Base-by-base conservation (phyloP, 2,888 invertebrate species). In the Mechanitis mazaeus region DNA sequence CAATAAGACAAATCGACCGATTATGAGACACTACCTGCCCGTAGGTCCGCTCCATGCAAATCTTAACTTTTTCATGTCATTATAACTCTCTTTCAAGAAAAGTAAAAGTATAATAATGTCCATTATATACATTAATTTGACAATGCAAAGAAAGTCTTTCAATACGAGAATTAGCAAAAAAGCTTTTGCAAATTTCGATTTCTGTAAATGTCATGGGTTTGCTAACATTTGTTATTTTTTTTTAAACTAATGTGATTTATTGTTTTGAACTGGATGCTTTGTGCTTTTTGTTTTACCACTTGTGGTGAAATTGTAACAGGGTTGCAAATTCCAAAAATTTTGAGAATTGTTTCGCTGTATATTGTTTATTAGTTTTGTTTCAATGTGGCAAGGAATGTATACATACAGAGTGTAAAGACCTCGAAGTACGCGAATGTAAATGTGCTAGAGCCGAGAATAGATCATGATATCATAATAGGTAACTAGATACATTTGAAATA, bases 1-100 rank as follows among this genome's bases (percentile, higher is more conserved):
- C 85, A 87, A 86, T 83, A 85, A 89, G 88, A 90, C 90, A 89
- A 89, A 90, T 89, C 84, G 85, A 73, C 79, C 85, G 88, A 88
- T 89, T 88, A 87, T 83, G 69, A 81, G 75, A 77, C 87, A 81
- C 86, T 89, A 89, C 89, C 89, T 88, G 86, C 82, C 73, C 42
- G 42, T 76, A 77, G 87, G 84, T 83, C 85, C 75, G 63, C 60
- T 71, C 76, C 77, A 84, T 84, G 87, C 85, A 83, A 86, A 87
- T 84, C 76, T 74, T 67, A 72, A 79, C 75, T 78, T 77, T 76
- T 72, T 74, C 67, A 73, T 78, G 72, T 79, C 80, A 78, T 81
- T 76, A 81, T 80, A 78, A 79, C 78, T 78, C 70, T 70, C 73
- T 71, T 77, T 79, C 72, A 76, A 78, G 77, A 82, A 86, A 80